phyloP scores from a whole-genome alignment of 1,140 invertebrate species.

The Bombyx mandarina region DNA sequence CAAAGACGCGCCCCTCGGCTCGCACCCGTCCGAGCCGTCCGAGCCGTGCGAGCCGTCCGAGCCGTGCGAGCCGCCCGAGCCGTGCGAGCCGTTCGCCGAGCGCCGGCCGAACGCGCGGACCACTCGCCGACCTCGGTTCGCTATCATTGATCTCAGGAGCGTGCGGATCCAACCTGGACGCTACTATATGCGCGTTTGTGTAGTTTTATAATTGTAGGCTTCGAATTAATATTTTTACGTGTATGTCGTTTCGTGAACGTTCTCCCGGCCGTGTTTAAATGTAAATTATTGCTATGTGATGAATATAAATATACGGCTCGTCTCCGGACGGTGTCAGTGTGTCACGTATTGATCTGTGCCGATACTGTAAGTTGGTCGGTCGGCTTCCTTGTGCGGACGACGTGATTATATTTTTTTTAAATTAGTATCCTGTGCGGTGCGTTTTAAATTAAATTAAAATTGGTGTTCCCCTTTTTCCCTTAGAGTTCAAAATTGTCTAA shows the following conservation, averaged over 20 bases:
- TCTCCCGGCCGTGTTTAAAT: constrained; percentile 53
- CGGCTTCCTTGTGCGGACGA: background rate
- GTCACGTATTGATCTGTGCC: background rate
- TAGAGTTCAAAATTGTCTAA: constrained; percentile 26
- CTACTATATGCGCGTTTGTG: constrained; percentile 57
- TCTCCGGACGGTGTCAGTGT: constrained; percentile 16
- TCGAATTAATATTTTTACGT: constrained; percentile 48
- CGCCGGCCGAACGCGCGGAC: too few relatives aligned
- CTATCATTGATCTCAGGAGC: constrained; percentile 66
- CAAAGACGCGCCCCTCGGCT: constrained; percentile 28
- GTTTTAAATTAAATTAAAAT: constrained; percentile 13
- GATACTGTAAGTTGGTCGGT: background rate
- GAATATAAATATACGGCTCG: constrained; percentile 36
- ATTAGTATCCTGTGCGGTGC: constrained; percentile 13
- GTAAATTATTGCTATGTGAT: constrained; percentile 62
- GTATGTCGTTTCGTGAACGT: constrained; percentile 56
- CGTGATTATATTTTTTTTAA: constrained; percentile 15
- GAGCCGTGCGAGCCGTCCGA: constrained; percentile 1
- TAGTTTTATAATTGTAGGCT: constrained; percentile 46
- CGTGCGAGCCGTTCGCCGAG: too few relatives aligned
- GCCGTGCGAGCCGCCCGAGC: too few relatives aligned
- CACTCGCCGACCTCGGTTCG: constrained; percentile 25
- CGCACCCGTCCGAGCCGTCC: background rate
- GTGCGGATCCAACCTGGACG: constrained; percentile 43
- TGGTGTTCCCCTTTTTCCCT: constrained; percentile 38